phyloP scores from a whole-genome alignment of 1,140 invertebrate genomes.

The Nasonia vitripennis region DNA sequence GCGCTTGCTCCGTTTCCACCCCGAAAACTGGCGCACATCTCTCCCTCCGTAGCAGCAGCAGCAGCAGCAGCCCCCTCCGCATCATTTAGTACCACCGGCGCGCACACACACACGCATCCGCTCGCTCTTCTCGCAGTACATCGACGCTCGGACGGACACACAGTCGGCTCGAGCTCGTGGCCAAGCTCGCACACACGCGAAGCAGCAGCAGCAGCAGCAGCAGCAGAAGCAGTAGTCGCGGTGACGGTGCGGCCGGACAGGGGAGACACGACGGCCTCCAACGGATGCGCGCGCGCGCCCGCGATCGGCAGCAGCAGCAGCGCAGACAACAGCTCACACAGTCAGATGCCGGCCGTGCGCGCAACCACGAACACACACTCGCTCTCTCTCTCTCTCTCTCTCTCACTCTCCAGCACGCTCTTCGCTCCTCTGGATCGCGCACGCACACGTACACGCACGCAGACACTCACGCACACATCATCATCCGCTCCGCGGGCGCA shows the following conservation, averaged over 20 bases:
- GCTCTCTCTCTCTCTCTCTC: slow-evolving; percentile 2
- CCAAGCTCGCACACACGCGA: too few relatives aligned
- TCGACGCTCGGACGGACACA: not conserved
- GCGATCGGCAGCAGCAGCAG: not conserved
- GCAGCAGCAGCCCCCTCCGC: slow-evolving; percentile 35
- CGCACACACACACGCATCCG: not conserved
- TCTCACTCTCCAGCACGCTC: not conserved
- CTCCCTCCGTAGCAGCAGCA: slow-evolving; percentile 49
- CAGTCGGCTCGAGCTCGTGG: too few relatives aligned
- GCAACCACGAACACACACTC: slow-evolving; percentile 22
- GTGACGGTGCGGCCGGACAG: slow-evolving; percentile 1
- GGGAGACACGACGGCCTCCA: slow-evolving; percentile 32
- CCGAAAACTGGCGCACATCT: slow-evolving; percentile 52
- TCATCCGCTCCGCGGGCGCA: not conserved
- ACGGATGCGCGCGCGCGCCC: slow-evolving; percentile 31
- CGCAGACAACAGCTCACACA: slow-evolving; percentile 21
- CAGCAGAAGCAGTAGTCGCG: not conserved
- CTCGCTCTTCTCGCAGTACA: slow-evolving; percentile 34
- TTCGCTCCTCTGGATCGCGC: not conserved
- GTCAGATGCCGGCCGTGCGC: slow-evolving; percentile 49
- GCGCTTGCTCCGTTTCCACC: slow-evolving; percentile 18
- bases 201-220: not conserved
- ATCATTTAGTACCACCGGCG: not conserved
- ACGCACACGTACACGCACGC: not conserved
- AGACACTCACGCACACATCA: not conserved